These are phyloP conservation scores for Noctua janthina DNA, from an alignment of 2,888 invertebrate species.

Conservation along the genomic window DNA sequence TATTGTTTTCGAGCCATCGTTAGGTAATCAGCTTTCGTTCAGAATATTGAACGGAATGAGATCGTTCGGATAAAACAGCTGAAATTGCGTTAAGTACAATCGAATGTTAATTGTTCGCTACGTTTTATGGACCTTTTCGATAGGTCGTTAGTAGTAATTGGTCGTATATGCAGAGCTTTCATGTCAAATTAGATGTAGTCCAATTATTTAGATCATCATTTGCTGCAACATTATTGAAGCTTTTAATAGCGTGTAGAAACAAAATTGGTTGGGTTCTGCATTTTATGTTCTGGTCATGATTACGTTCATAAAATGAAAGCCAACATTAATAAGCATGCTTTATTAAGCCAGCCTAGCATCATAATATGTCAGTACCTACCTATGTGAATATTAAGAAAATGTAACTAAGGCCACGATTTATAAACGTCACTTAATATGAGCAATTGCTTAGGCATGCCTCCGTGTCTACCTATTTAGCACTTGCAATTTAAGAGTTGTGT, in stretches of 20 bases:
- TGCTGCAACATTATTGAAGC: slow-evolving; percentile 31
- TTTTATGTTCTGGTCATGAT: neutral
- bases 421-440: neutral
- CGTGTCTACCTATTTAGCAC: neutral
- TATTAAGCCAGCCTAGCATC: neutral
- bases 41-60: slow-evolving; percentile 60
- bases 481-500: neutral
- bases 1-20: slow-evolving; percentile 63
- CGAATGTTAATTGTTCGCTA: slow-evolving; percentile 71
- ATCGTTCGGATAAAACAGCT: slow-evolving; percentile 62
- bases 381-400: neutral
- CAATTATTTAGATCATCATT: slow-evolving; percentile 50
- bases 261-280: slow-evolving; percentile 12
- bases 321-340: neutral
- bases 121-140: slow-evolving; percentile 69
- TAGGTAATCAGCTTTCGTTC: slow-evolving; percentile 64
- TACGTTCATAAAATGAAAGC: neutral
- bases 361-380: neutral
- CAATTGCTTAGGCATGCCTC: neutral
- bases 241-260: slow-evolving; percentile 10
- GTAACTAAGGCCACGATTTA: neutral
- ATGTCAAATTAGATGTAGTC: slow-evolving; percentile 58
- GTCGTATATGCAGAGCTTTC: slow-evolving; percentile 60
- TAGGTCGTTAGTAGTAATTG: slow-evolving; percentile 70
- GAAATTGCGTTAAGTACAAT: slow-evolving; percentile 66